Evolutionary conservation across 2,888 invertebrate species (phyloP).

Genomic region (Apotomis capreana): DNA sequence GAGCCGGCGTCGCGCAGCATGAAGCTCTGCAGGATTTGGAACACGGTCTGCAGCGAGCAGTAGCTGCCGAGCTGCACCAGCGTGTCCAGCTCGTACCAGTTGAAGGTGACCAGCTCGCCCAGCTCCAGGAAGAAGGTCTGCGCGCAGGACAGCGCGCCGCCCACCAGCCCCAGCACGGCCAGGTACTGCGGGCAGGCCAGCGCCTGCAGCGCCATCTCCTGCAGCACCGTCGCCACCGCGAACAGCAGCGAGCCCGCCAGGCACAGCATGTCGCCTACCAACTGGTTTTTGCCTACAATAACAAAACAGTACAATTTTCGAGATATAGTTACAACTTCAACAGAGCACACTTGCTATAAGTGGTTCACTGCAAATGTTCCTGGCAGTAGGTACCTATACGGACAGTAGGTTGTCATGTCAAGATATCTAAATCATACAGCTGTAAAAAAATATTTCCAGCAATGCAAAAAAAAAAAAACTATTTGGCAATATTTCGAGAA

Average conservation of each 20-base stretch:
- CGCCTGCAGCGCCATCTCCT: slow-evolving; percentile 92
- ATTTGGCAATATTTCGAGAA: too few relatives aligned
- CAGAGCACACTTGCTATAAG: too few relatives aligned
- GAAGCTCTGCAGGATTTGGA: slow-evolving; percentile 89
- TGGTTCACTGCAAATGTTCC: too few relatives aligned
- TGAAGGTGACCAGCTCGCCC: slow-evolving; percentile 85
- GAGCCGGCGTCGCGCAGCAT: slow-evolving; percentile 91
- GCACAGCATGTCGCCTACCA: slow-evolving; percentile 92
- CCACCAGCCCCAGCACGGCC: slow-evolving; percentile 91
- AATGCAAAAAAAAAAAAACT: too few relatives aligned
- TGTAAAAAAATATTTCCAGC: too few relatives aligned
- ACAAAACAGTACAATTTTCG: too few relatives aligned
- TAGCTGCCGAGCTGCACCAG: slow-evolving; percentile 84
- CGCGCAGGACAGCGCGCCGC: slow-evolving; percentile 88
- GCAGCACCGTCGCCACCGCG: slow-evolving; percentile 90
- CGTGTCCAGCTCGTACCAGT: slow-evolving; percentile 88
- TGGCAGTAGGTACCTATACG: too few relatives aligned
- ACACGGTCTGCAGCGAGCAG: slow-evolving; percentile 88
- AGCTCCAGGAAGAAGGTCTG: slow-evolving; percentile 92
- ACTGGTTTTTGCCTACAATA: slow-evolving; percentile 87
- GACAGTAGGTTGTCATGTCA: too few relatives aligned
- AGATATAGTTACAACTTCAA: too few relatives aligned
- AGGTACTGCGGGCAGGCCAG: slow-evolving; percentile 91
- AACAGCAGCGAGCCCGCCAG: slow-evolving; percentile 90
- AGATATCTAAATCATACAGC: too few relatives aligned